phyloP scores from a whole-genome alignment of 2,888 invertebrate species.

The Chelonus formosanus region DNA sequence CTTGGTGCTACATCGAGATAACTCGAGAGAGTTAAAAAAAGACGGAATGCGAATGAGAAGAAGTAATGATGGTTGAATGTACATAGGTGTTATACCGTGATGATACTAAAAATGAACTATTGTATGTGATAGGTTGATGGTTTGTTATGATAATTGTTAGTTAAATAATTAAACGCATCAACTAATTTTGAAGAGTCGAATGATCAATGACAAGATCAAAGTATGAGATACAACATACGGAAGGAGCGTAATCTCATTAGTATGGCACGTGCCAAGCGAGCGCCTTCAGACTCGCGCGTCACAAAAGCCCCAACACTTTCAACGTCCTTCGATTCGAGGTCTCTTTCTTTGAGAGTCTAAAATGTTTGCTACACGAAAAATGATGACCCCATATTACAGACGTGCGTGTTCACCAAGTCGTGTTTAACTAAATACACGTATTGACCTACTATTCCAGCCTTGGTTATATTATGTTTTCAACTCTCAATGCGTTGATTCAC shows the following conservation, averaged over 20 bases:
- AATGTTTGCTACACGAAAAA: conserved; percentile 16
- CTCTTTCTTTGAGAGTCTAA: conserved; percentile 11
- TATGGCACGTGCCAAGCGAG: conserved; percentile 34
- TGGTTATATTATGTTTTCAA: conserved; percentile 10
- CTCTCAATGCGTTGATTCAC: conserved; percentile 11
- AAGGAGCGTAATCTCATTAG: conserved; percentile 35
- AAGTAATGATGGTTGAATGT: no score
- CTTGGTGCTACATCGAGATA: no score
- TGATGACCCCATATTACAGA: conserved; percentile 21
- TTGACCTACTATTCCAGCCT: conserved; percentile 23
- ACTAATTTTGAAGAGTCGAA: conserved; percentile 10
- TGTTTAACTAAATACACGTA: conserved; percentile 22
- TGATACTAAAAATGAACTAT: no score
- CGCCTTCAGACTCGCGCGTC: conserved; percentile 17
- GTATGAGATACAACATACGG: conserved; percentile 33
- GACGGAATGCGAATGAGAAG: no score
- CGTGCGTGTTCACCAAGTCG: neutral
- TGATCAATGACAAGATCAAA: conserved; percentile 33
- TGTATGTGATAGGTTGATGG: no score
- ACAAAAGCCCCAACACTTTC: conserved; percentile 20
- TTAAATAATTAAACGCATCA: neutral
- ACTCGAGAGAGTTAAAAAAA: no score
- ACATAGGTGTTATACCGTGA: no score
- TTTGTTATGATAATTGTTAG: no score
- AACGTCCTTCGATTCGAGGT: conserved; percentile 30